Conservation (phyloP, 2,888 invertebrate genomes). For the Hypomecis punctinalis region DNA sequence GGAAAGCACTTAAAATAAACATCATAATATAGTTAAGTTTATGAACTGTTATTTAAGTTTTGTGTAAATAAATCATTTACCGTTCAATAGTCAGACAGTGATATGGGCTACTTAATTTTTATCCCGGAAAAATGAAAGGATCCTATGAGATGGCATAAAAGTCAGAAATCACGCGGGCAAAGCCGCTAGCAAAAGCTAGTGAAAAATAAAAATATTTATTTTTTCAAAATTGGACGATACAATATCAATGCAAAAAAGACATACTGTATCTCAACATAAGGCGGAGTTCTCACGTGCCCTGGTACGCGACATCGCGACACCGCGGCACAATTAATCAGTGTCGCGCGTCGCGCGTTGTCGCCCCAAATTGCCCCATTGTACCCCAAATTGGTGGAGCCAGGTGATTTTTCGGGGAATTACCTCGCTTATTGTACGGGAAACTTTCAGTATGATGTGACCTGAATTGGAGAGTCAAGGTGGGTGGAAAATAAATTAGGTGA, state of each 20-base stretch:
- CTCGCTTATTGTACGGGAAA: conserved; percentile 31
- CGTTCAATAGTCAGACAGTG: no score
- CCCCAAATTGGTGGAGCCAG: conserved; percentile 48
- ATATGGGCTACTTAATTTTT: no score
- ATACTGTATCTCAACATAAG: conserved; percentile 52
- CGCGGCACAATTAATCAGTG: conserved; percentile 63
- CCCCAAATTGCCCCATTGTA: conserved; percentile 48
- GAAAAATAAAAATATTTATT: no score
- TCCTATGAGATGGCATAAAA: no score
- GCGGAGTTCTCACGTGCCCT: conserved; percentile 58
- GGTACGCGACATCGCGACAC: conserved; percentile 66
- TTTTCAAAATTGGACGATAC: no score
- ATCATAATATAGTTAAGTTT: no score
- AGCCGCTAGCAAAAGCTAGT: no score
- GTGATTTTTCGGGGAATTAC: conserved; percentile 55
- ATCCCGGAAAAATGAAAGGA: no score
- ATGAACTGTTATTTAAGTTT: no score
- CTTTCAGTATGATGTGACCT: conserved; percentile 28
- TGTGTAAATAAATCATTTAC: no score
- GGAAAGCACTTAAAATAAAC: no score
- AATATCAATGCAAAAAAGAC: neutral
- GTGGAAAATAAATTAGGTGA: neutral
- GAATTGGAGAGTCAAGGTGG: conserved; percentile 11
- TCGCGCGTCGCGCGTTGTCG: conserved; percentile 53
- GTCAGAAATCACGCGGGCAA: no score